These are phyloP conservation scores for Actias luna DNA, from an alignment of 2,888 invertebrate species.

Conservation along the genomic window DNA sequence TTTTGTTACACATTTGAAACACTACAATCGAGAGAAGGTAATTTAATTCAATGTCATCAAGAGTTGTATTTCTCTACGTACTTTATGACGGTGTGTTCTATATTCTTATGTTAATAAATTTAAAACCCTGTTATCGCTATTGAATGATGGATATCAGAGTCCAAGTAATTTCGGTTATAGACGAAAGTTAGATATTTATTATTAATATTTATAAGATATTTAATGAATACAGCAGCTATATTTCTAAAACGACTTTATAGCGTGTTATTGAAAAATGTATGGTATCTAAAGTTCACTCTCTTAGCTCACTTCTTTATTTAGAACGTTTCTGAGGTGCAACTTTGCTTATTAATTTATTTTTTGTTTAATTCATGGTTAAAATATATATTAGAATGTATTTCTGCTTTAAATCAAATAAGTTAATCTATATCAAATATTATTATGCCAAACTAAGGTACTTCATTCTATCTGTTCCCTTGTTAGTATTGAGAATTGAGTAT, in stretches of 20 bases:
- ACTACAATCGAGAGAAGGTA: no score
- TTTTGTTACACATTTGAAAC: no score
- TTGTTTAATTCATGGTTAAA: neutral
- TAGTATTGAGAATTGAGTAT: constrained; percentile 21
- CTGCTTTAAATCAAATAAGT: constrained; percentile 1
- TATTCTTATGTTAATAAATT: constrained; percentile 7
- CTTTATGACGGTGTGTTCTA: neutral
- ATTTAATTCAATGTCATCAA: no score
- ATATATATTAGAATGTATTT: neutral
- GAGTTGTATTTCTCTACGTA: no score
- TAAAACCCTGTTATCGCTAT: neutral
- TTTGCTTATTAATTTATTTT: constrained; percentile 15
- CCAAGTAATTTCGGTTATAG: constrained; percentile 13
- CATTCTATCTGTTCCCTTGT: constrained; percentile 21
- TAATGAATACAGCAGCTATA: constrained; percentile 24
- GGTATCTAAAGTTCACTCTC: constrained; percentile 35
- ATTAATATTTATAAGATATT: constrained; percentile 21
- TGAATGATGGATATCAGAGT: neutral
- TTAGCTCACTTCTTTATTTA: constrained; percentile 50
- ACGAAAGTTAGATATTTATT: constrained; percentile 14
- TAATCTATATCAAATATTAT: neutral
- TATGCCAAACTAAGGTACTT: neutral
- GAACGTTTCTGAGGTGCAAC: constrained; percentile 29
- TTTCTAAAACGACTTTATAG: constrained; percentile 28
- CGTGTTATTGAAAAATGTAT: constrained; percentile 31